A percentile compares a stretch with the other conserved stretches of the same genome.
These are phyloP conservation scores for Ligdia adustata DNA, from an alignment of 2,888 invertebrate genomes.

Conservation along the genomic window DNA sequence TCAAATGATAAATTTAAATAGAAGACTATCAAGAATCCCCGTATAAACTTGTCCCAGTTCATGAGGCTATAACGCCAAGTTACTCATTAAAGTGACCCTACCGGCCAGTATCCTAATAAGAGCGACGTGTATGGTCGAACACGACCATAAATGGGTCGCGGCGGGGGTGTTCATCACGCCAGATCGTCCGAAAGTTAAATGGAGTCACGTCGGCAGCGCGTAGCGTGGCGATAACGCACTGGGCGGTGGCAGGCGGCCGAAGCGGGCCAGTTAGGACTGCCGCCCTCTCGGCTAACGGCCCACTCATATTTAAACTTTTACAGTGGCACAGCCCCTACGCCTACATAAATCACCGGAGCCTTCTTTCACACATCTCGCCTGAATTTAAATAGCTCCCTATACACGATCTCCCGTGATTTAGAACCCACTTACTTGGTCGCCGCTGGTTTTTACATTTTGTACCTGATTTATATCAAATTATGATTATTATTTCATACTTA, in stretches of 20 bases:
- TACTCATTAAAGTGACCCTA: constrained; percentile 37
- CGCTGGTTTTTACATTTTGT: constrained; percentile 49
- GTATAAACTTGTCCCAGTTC: constrained; percentile 35
- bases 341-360: constrained; percentile 71
- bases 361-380: constrained; percentile 73
- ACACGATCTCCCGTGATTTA: constrained; percentile 71
- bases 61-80: constrained; percentile 33
- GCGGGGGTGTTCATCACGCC: constrained; percentile 45
- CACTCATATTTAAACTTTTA: constrained; percentile 76
- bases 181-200: constrained; percentile 50
- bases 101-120: constrained; percentile 39
- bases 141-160: constrained; percentile 35
- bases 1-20: constrained; percentile 34
- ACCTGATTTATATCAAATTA: constrained; percentile 47
- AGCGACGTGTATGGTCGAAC: constrained; percentile 37
- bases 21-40: constrained; percentile 31
- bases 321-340: constrained; percentile 61
- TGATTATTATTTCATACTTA: constrained; percentile 33
- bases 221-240: constrained; percentile 34
- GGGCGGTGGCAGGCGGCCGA: constrained; percentile 21
- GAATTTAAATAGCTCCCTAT: constrained; percentile 76
- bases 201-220: constrained; percentile 51
- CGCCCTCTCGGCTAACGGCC: constrained; percentile 40
- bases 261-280: constrained; percentile 32
- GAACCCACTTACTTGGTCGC: constrained; percentile 53